These are phyloP conservation scores for Ammodytes dubius DNA, from an alignment of 2,113 vertebrate genomes.

Conservation along the genomic window DNA sequence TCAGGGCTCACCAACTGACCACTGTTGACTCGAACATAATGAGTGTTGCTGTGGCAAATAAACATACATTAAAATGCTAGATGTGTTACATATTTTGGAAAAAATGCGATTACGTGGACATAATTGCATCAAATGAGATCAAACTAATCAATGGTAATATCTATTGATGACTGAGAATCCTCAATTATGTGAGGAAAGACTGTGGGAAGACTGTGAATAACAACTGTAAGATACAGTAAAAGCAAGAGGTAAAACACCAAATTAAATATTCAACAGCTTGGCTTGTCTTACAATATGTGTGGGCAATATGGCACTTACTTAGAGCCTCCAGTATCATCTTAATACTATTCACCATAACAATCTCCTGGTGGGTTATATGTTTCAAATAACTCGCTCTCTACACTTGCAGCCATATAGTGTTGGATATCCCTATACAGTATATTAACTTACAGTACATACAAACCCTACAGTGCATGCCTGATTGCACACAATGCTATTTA, in stretches of 20 bases:
- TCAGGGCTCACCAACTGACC: conserved; percentile 26
- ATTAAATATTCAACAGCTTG: conserved; percentile 25
- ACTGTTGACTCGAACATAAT: conserved; percentile 54
- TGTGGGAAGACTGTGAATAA: background rate
- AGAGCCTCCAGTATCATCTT: background rate
- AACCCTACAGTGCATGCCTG: background rate
- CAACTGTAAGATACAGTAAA: background rate
- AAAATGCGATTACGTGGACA: conserved; percentile 24
- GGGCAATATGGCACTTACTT: background rate
- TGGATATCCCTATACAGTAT: background rate
- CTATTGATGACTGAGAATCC: background rate
- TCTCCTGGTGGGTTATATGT: background rate
- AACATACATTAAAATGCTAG: background rate
- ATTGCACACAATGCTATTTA: background rate
- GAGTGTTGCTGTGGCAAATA: conserved; percentile 44
- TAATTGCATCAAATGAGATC: conserved; percentile 8
- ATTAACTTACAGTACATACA: background rate
- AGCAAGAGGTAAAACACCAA: background rate
- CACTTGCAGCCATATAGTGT: background rate
- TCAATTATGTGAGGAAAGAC: background rate
- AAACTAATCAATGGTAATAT: conserved; percentile 9
- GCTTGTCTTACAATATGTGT: conserved; percentile 17
- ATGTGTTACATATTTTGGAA: background rate
- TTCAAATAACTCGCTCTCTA: background rate
- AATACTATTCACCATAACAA: background rate